A percentile compares a stretch with the other conserved stretches of the same genome.
These are phyloP conservation scores for Octodonta nipae DNA, from an alignment of 2,888 invertebrate species.

Conservation along the genomic window DNA sequence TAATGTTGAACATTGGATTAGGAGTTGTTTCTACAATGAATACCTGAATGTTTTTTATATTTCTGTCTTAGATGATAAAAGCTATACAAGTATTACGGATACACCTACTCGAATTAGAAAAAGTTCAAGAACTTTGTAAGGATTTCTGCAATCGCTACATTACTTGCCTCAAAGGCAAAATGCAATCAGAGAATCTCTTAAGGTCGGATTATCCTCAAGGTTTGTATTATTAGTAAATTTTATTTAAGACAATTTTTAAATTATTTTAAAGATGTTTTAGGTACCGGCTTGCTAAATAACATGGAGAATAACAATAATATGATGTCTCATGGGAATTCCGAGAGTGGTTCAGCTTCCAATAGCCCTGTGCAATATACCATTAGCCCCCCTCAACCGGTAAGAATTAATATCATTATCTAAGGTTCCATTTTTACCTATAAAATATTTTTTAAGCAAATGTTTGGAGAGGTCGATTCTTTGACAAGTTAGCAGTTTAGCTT, in stretches of 20 bases:
- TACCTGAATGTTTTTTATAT: not conserved
- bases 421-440: too few relatives aligned
- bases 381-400: conserved; percentile 32
- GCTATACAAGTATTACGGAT: conserved; percentile 83
- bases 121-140: conserved; percentile 86
- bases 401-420: too few relatives aligned
- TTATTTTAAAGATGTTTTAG: conserved; percentile 29
- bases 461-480: too few relatives aligned
- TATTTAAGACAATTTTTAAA: not conserved
- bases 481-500: too few relatives aligned
- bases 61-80: conserved; percentile 61
- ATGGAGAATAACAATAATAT: conserved; percentile 37
- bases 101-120: conserved; percentile 82
- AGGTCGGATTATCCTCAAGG: conserved; percentile 65
- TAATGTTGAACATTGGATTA: conserved; percentile 4
- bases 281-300: conserved; percentile 33
- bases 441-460: too few relatives aligned
- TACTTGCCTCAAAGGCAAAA: conserved; percentile 77
- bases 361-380: conserved; percentile 37
- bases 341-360: conserved; percentile 37
- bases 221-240: conserved; percentile 17
- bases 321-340: conserved; percentile 34
- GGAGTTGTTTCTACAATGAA: not conserved
- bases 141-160: conserved; percentile 91
- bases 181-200: conserved; percentile 77